Evolutionary conservation across 2,888 invertebrate species (phyloP), one percentile per base, ranked within the genome.

Genomic region (Dasypogon diadema): DNA sequence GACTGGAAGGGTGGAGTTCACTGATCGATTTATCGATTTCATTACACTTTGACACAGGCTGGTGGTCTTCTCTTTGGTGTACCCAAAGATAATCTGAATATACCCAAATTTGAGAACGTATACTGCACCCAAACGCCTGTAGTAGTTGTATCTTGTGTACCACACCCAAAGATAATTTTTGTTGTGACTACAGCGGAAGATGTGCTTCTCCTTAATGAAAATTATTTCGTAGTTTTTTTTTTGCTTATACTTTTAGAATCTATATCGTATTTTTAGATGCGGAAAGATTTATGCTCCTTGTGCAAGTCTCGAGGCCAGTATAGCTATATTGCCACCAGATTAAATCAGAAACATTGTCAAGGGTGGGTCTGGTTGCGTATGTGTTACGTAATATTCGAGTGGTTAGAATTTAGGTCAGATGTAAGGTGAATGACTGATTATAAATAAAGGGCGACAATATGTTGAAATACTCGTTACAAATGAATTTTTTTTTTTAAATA

Each of bases 21-120:
- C 30, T 76, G 60, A 76, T 76, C 70, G 75, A 72, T 76, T 76
- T 76, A 76, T 76, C 16, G 75, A 76, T 76, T 76, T 34, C 22
- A 21, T 55, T 18, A 54, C 54, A 3, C 14, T 34, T 48, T 14
- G 42, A 22, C 14, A 46, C 16, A n/a, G n/a, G 46, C 37, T 21
- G 34, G n/a, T n/a, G n/a, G 16, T 18, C 22, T 54, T 14, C 18
- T 14, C 14, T 14, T n/a, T n/a, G n/a, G n/a, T n/a, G n/a, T n/a
- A n/a, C n/a, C n/a, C n/a, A 12, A 10, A 34, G 48, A 30, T 54
- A 54, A 70, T 68, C 54, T 70, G 70, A 51, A 26, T 51, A 70
- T 51, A 10, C 6, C 54, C 54, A 24, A 70, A 54, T 10, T 18
- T 12, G 46, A 48, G 54, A 34, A 30, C 51, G 18, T 48, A 24